Base-by-base conservation (phyloP, 1,140 invertebrate species). In the Bilobella aurantiaca region DNA sequence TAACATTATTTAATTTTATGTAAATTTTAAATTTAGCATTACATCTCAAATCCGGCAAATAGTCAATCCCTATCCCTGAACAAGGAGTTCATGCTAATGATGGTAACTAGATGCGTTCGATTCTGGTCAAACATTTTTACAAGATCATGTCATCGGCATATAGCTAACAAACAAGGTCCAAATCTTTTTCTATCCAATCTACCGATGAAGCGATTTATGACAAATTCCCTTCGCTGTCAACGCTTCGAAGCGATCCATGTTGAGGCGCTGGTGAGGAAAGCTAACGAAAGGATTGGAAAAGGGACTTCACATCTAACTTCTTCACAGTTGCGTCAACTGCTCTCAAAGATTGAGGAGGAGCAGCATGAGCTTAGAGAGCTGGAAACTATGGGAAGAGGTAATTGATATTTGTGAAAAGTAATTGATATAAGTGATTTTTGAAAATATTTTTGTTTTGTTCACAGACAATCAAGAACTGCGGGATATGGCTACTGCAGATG, bases 401-500 rank as follows among this genome's bases (percentile, higher is more conserved):
- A 29, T 56, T 8, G 25, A 16, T 23, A 56, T 8, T 56, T 12
- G 49, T 56, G 5, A 56, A 25, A 16, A 56, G 23, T 5, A 56
- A 16, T 56, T 14, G 5, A 56, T 8, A n/a, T 5, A 8, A 16
- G 8, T 16, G 23, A 56, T 56, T n/a, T n/a, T n/a, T n/a, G n/a
- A n/a, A n/a, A n/a, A n/a, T n/a, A n/a, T n/a, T n/a, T n/a, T n/a
- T n/a, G n/a, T n/a, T n/a, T n/a, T n/a, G n/a, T 56, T 56, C 8
- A 8, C 49, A 56, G 49, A 56, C 5, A 5, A 56, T 56, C 5
- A 14, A 16, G 57, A 58, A 8, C 57, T 58, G 2, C 27, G 23
- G 28, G 57, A 58, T 8, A 58, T 60, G 12, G 37, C 49, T 2
- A n/a, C 12, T 32, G 75, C 56, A 29, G 76, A 72, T 21, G 75